phyloP scores from a whole-genome alignment of 2,888 invertebrate genomes.

The Tinea semifulvella region DNA sequence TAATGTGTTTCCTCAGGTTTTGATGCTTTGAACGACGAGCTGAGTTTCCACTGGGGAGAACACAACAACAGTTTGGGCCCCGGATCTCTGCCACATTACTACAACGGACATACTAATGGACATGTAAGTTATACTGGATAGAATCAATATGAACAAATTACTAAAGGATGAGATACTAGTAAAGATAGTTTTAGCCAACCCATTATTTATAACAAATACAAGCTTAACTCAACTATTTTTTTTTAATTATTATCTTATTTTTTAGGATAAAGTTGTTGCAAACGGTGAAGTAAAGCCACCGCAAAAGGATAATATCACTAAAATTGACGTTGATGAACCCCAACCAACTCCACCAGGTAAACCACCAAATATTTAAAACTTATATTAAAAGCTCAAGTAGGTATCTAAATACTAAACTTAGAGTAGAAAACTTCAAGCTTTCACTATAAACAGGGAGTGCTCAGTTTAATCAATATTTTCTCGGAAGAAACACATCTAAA shows the following conservation, averaged over 20 bases:
- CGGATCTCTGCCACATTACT: slow-evolving; percentile 43
- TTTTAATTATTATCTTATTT: slow-evolving; percentile 15
- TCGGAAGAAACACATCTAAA: too few relatives aligned
- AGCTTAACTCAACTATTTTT: background rate
- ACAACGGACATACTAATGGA: slow-evolving; percentile 42
- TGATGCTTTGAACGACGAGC: slow-evolving; percentile 74
- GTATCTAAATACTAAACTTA: too few relatives aligned
- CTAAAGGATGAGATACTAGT: too few relatives aligned
- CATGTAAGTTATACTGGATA: slow-evolving; percentile 41
- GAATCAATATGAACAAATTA: too few relatives aligned
- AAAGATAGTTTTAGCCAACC: too few relatives aligned
- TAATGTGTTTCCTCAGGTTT: too few relatives aligned
- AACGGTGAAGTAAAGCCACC: slow-evolving; percentile 53
- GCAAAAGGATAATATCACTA: background rate
- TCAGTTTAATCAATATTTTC: too few relatives aligned
- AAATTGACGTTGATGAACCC: background rate
- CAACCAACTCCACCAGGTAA: slow-evolving; percentile 9
- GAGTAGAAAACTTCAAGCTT: too few relatives aligned
- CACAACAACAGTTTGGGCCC: slow-evolving; percentile 72
- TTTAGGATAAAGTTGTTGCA: slow-evolving; percentile 46
- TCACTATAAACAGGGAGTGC: too few relatives aligned
- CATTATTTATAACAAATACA: background rate
- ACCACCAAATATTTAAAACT: background rate
- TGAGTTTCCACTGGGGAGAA: slow-evolving; percentile 76
- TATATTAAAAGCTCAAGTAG: too few relatives aligned